Percentiles rank a stretch among this genome's conserved stretches.
These are phyloP conservation scores for Gymnodraco acuticeps DNA, from an alignment of 2,797 vertebrate genomes.

Conservation along the genomic window DNA sequence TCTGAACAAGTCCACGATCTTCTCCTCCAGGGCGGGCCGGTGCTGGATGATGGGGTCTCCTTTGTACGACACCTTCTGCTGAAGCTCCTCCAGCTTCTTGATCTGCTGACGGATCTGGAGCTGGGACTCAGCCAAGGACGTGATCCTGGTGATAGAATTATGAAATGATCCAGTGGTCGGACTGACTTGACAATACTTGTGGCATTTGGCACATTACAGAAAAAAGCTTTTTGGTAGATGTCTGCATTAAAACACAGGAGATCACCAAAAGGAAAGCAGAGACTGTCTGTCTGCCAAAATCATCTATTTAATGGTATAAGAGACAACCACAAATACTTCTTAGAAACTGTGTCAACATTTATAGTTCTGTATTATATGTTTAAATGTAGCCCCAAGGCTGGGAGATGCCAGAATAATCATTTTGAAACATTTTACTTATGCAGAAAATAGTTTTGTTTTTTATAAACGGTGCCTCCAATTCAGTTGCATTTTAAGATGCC, in stretches of 20 bases:
- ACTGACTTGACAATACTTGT: not conserved
- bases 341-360: not conserved
- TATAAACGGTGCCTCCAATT: not conserved
- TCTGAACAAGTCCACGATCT: slow-evolving; percentile 96
- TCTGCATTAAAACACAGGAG: not conserved
- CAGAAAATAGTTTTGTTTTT: not conserved
- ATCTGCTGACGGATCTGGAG: slow-evolving; percentile 99
- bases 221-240: not conserved
- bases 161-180: not conserved
- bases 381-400: not conserved
- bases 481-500: not conserved
- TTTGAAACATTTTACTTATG: not conserved
- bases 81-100: slow-evolving; percentile 97
- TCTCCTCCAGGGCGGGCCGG: slow-evolving; percentile 96
- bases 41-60: slow-evolving; percentile 98
- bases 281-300: not conserved
- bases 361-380: not conserved
- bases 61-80: slow-evolving; percentile 99
- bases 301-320: not conserved
- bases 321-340: not conserved
- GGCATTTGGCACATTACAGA: not conserved
- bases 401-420: not conserved
- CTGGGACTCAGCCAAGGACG: slow-evolving; percentile 96
- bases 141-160: slow-evolving; percentile 88
- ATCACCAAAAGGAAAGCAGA: not conserved